phyloP scores from a whole-genome alignment of 1,140 invertebrate genomes.

The Drosophila littoralis region DNA sequence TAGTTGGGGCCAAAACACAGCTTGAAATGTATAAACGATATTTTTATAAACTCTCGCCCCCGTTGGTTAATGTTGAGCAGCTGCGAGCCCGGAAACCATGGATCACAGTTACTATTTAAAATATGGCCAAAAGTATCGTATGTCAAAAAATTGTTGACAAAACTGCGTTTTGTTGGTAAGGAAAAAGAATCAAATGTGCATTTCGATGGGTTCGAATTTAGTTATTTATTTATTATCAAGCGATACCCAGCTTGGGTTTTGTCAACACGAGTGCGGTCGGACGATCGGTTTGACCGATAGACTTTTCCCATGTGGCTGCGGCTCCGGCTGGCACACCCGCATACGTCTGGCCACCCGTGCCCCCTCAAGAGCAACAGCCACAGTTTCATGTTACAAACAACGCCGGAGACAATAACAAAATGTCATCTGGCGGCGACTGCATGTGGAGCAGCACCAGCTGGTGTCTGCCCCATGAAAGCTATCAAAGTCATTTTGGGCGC shows the following conservation, averaged over 20 bases:
- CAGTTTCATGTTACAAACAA: constrained; percentile 44
- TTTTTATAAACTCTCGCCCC: not conserved
- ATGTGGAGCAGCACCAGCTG: constrained; percentile 33
- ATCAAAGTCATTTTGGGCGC: constrained; percentile 52
- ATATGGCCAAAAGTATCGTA: constrained; percentile 22
- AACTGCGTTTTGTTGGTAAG: constrained; percentile 33
- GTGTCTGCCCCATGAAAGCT: constrained; percentile 52
- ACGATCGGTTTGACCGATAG: constrained; percentile 12
- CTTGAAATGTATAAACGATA: not conserved
- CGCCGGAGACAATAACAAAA: constrained; percentile 32
- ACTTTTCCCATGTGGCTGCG: constrained; percentile 29
- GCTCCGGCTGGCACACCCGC: constrained; percentile 22
- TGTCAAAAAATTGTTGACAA: constrained; percentile 30
- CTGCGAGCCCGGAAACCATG: constrained; percentile 5
- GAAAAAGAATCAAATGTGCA: constrained; percentile 5
- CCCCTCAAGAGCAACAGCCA: not conserved
- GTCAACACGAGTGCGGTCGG: constrained; percentile 12
- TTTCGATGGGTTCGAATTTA: constrained; percentile 24
- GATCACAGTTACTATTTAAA: constrained; percentile 10
- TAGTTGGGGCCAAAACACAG: not conserved
- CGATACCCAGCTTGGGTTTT: constrained; percentile 26
- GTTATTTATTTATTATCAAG: constrained; percentile 40
- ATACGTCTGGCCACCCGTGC: constrained; percentile 1
- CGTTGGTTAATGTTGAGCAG: not conserved
- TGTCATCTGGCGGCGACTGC: constrained; percentile 52